Evolutionary conservation across 2,797 vertebrate species (phyloP).

Genomic region (Eleutherodactylus coqui): DNA sequence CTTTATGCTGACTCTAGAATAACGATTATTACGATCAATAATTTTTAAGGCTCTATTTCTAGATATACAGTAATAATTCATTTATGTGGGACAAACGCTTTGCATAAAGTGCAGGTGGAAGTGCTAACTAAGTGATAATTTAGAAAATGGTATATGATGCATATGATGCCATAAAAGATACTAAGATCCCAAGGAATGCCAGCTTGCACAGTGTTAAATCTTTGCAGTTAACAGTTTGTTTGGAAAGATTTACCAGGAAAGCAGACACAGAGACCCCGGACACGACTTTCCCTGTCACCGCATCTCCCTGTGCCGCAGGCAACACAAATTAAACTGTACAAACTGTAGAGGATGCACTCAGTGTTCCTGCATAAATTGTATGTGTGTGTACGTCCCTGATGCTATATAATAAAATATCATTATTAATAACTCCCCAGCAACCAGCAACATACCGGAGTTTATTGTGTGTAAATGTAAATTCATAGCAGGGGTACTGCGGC

Average conservation of each 20-base stretch:
- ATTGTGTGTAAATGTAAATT: slow-evolving; percentile 35
- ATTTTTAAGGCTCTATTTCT: slow-evolving; percentile 32
- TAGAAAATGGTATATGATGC: slow-evolving; percentile 16
- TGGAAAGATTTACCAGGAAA: slow-evolving; percentile 41
- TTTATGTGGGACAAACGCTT: slow-evolving; percentile 12
- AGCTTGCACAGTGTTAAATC: slow-evolving; percentile 39
- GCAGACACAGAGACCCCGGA: slow-evolving; percentile 34
- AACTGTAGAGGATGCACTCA: slow-evolving; percentile 36
- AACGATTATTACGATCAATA: slow-evolving; percentile 49
- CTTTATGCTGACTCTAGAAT: slow-evolving; percentile 18
- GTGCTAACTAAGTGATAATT: slow-evolving; percentile 38
- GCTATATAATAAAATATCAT: slow-evolving; percentile 47
- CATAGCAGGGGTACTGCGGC: neutral
- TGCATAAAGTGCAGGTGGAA: slow-evolving; percentile 32
- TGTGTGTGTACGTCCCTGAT: slow-evolving; percentile 40
- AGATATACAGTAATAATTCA: slow-evolving; percentile 28
- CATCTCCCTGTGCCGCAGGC: slow-evolving; percentile 34
- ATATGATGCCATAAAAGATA: slow-evolving; percentile 22
- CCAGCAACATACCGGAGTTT: neutral
- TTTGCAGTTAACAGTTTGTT: slow-evolving; percentile 35
- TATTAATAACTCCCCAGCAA: slow-evolving; percentile 52
- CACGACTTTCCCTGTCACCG: slow-evolving; percentile 21
- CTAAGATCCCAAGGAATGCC: neutral
- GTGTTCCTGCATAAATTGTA: slow-evolving; percentile 52
- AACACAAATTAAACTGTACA: slow-evolving; percentile 32